Evolutionary conservation across 2,888 invertebrate genomes (phyloP).

Genomic region (Drosophila ezoana): DNA sequence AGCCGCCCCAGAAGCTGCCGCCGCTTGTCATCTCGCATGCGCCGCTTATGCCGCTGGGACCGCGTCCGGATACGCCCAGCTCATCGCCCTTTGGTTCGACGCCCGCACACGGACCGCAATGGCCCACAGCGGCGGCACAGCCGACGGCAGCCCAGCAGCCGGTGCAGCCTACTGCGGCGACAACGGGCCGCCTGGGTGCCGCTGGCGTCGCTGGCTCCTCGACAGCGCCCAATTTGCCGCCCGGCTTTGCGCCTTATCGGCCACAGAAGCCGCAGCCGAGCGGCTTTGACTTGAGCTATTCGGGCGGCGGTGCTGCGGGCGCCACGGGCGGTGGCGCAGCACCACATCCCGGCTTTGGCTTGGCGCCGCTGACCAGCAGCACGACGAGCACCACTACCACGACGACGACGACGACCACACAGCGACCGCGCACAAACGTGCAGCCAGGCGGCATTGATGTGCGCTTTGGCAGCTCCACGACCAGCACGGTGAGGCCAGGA

Average conservation of each 20-base stretch:
- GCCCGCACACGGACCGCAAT: constrained; percentile 57
- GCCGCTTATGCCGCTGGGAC: constrained; percentile 80
- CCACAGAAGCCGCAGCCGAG: constrained; percentile 81
- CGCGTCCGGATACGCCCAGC: constrained; percentile 81
- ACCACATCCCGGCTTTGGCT: constrained; percentile 65
- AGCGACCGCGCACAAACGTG: constrained; percentile 34
- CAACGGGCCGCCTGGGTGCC: constrained; percentile 28
- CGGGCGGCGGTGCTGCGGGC: constrained; percentile 49
- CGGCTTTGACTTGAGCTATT: constrained; percentile 82
- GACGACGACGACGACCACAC: constrained; percentile 52
- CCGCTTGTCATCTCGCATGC: constrained; percentile 77
- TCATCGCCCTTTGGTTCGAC: constrained; percentile 73
- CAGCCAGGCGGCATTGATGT: constrained; percentile 59
- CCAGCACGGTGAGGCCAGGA: constrained; percentile 58
- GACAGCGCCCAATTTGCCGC: constrained; percentile 66
- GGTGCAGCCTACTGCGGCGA: not conserved
- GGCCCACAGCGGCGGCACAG: constrained; percentile 59
- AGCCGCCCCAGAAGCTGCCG: constrained; percentile 68
- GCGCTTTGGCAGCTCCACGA: constrained; percentile 53
- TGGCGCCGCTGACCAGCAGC: constrained; percentile 66
- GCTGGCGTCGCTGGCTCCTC: constrained; percentile 16
- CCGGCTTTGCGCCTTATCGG: constrained; percentile 74
- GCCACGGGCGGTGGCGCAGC: constrained; percentile 30
- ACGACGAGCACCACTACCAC: constrained; percentile 47
- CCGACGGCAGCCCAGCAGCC: not conserved